Conservation (phyloP, 2,888 invertebrate species). For the Therioaphis trifolii region DNA sequence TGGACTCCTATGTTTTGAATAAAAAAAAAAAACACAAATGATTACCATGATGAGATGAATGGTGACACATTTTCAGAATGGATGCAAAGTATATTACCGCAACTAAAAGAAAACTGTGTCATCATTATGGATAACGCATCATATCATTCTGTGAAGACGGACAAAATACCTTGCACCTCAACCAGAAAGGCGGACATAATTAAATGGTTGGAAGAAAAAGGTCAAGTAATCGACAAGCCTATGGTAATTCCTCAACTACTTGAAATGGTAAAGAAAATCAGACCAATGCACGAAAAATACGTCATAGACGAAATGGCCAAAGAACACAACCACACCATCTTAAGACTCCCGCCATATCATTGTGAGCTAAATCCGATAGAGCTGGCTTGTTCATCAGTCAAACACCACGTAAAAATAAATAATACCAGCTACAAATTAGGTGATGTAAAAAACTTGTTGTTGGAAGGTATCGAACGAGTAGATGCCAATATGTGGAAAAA, state of each 20-base stretch:
- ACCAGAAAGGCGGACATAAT: constrained; percentile 36
- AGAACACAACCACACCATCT: constrained; percentile 40
- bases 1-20: constrained; percentile 61
- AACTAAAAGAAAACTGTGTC: constrained; percentile 12
- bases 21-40: constrained; percentile 21
- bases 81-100: not conserved
- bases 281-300: constrained; percentile 27
- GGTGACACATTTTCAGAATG: constrained; percentile 50
- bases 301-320: constrained; percentile 21
- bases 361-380: constrained; percentile 46
- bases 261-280: constrained; percentile 25
- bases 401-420: constrained; percentile 35
- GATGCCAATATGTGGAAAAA: constrained; percentile 20
- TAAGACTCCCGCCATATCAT: constrained; percentile 44
- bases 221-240: constrained; percentile 1
- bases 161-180: too few relatives aligned
- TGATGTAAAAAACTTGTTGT: constrained; percentile 14
- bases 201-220: constrained; percentile 48
- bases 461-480: constrained; percentile 6
- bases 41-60: constrained; percentile 64
- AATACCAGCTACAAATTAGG: constrained; percentile 29
- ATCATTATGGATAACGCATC: not conserved
- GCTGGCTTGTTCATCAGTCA: constrained; percentile 36
- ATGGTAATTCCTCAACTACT: constrained; percentile 34
- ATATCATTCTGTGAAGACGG: not conserved